These are phyloP conservation scores for Drosophila parvula DNA, from an alignment of 1,140 invertebrate genomes.

Conservation along the genomic window DNA sequence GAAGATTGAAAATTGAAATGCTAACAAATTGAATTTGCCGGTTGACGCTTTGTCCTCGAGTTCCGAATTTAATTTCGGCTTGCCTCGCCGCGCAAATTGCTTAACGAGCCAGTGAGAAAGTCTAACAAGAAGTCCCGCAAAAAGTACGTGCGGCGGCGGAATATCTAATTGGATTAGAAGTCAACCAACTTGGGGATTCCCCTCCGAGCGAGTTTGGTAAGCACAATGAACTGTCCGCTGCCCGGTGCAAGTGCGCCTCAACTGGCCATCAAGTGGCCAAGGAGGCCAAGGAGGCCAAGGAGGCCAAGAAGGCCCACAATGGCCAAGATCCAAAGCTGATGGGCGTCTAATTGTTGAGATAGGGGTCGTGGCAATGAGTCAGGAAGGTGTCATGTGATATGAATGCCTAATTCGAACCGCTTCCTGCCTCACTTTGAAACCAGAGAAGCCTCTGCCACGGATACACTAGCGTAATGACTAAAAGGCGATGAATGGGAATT, in stretches of 20 bases:
- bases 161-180: constrained; percentile 80
- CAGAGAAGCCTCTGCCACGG: constrained; percentile 20
- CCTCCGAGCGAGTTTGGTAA: constrained; percentile 52
- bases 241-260: constrained; percentile 34
- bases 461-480: constrained; percentile 43
- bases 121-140: constrained; percentile 43
- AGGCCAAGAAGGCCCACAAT: constrained; percentile 10
- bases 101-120: constrained; percentile 71
- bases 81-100: constrained; percentile 49
- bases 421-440: constrained; percentile 33
- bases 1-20: constrained; percentile 83
- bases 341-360: constrained; percentile 39
- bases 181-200: constrained; percentile 55
- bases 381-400: constrained; percentile 67
- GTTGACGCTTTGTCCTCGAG: constrained; percentile 30
- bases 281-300: neutral
- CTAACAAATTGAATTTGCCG: constrained; percentile 77
- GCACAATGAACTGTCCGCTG: constrained; percentile 56
- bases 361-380: constrained; percentile 56
- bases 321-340: constrained; percentile 41
- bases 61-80: constrained; percentile 51
- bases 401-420: constrained; percentile 62
- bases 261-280: constrained; percentile 42
- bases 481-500: constrained; percentile 42
- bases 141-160: constrained; percentile 59